Percentiles rank a stretch among this genome's conserved stretches.
Conservation (phyloP, 1,140 invertebrate genomes). For the Drosophila persimilis region DNA sequence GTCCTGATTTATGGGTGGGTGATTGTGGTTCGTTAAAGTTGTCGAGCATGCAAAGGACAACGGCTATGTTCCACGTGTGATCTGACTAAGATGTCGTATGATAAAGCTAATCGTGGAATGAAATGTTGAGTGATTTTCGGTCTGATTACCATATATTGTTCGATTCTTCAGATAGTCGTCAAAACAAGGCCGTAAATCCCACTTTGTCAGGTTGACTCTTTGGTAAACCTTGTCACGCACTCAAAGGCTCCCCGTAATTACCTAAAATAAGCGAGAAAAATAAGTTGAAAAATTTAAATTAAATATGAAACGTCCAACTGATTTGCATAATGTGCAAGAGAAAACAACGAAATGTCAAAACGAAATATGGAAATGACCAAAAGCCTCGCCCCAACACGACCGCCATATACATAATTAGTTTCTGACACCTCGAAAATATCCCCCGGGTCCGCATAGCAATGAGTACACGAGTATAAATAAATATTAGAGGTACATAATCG, state of each 20-base stretch:
- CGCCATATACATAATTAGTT: constrained; percentile 57
- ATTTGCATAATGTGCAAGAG: constrained; percentile 40
- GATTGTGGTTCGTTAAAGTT: constrained; percentile 6
- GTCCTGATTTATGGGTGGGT: constrained; percentile 11
- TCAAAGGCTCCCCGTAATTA: constrained; percentile 29
- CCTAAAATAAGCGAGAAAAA: constrained; percentile 1
- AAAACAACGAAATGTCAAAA: constrained; percentile 12
- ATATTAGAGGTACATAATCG: constrained; percentile 24
- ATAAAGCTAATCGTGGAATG: too few species aligned
- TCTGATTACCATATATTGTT: constrained; percentile 11
- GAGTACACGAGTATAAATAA: constrained; percentile 32
- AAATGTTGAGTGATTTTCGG: too few species aligned
- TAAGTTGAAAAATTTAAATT: constrained; percentile 28
- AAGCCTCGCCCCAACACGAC: not conserved
- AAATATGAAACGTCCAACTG: constrained; percentile 13
- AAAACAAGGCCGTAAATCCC: not conserved
- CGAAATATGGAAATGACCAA: constrained; percentile 5
- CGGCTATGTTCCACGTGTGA: too few species aligned
- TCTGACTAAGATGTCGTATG: too few species aligned
- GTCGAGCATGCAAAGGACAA: not conserved
- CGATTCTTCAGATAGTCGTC: not conserved
- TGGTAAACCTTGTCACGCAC: constrained; percentile 41
- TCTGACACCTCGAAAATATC: constrained; percentile 60
- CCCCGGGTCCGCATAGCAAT: constrained; percentile 11
- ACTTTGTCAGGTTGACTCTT: constrained; percentile 6